Percentiles rank a stretch among this genome's conserved stretches.
Conservation (phyloP, 2,113 vertebrate species). For the Dendrocopos noguchii region DNA sequence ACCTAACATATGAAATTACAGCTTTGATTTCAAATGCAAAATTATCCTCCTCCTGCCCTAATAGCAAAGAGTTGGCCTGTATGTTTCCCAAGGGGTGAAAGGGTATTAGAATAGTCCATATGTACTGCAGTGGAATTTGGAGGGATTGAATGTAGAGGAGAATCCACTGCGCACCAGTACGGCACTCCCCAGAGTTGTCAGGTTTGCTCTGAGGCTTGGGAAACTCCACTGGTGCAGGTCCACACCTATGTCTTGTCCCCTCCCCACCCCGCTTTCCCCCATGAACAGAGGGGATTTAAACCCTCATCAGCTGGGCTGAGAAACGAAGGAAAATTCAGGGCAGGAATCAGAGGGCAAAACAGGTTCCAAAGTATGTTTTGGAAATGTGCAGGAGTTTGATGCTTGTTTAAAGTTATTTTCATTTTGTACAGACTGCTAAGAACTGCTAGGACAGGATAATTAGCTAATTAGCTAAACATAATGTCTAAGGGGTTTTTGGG, state of each 20-base stretch:
- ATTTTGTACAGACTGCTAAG: background rate
- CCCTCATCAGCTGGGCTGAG: background rate
- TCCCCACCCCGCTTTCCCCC: background rate
- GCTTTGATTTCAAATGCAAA: background rate
- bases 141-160: background rate
- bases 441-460: slow-evolving; percentile 32
- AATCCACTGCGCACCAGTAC: background rate
- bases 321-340: background rate
- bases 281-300: background rate
- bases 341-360: background rate
- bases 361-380: background rate
- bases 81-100: background rate
- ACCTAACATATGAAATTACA: background rate
- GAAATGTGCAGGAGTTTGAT: background rate
- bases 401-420: background rate
- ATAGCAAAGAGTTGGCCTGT: background rate
- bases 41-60: background rate
- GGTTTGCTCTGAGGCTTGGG: background rate
- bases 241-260: background rate
- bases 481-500: background rate
- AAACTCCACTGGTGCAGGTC: background rate
- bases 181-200: background rate
- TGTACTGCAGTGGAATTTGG: background rate
- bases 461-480: slow-evolving; percentile 42
- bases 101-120: background rate